Percentiles rank a stretch among this genome's conserved stretches.
Evolutionary conservation across 2,113 vertebrate species (phyloP).

Genomic region (Egretta garzetta): DNA sequence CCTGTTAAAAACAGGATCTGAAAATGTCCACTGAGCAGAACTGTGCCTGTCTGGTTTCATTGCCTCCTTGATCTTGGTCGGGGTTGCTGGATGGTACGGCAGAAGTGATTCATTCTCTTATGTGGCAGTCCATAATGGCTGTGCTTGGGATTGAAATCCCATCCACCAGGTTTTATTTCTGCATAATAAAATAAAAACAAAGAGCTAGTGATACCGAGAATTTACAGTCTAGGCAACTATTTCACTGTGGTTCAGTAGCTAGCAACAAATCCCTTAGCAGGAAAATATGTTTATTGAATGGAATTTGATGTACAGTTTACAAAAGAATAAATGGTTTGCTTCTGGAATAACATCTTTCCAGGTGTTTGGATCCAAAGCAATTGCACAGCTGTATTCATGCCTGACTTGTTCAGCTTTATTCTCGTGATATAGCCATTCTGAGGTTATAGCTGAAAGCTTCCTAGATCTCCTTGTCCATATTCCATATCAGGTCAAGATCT

Average conservation of each 20-base stretch:
- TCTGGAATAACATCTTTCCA: neutral
- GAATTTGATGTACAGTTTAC: neutral
- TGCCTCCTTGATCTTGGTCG: fast-evolving
- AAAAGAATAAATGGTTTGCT: neutral
- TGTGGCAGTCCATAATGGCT: neutral
- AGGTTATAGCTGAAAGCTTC: neutral
- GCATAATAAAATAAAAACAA: neutral
- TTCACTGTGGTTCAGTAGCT: neutral
- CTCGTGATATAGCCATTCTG: neutral
- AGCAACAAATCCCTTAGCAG: neutral
- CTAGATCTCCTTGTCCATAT: neutral
- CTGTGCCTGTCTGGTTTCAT: neutral
- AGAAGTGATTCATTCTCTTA: neutral
- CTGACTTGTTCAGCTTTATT: neutral
- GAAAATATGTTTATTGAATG: neutral
- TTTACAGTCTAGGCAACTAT: neutral
- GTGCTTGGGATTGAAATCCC: neutral
- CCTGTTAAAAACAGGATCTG: neutral
- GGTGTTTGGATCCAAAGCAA: neutral
- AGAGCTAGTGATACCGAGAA: neutral
- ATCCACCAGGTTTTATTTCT: neutral
- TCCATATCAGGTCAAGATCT: neutral
- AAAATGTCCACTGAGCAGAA: neutral
- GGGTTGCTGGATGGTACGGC: neutral
- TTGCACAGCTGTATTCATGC: neutral